phyloP scores from a whole-genome alignment of 2,888 invertebrate genomes.

The Lumbricus terrestris region DNA sequence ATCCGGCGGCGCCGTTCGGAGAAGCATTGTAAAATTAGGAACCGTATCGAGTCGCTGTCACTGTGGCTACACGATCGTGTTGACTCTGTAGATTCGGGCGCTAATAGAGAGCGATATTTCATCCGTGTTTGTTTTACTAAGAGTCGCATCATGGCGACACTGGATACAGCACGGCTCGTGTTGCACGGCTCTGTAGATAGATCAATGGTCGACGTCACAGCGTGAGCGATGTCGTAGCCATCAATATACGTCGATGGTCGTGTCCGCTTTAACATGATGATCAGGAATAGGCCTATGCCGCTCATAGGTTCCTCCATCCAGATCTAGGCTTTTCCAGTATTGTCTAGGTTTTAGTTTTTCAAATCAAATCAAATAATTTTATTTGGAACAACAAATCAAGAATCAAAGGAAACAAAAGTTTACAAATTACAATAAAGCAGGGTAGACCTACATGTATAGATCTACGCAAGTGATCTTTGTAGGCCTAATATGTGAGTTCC shows the following conservation, averaged over 20 bases:
- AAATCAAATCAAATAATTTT: no score
- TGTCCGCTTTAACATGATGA: neutral
- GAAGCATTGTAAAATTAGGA: neutral
- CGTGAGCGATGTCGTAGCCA: neutral
- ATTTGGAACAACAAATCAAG: no score
- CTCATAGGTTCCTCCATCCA: no score
- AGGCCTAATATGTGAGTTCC: no score
- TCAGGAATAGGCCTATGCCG: neutral
- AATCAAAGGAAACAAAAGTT: no score
- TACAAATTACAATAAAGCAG: no score
- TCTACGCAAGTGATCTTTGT: no score
- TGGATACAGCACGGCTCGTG: neutral
- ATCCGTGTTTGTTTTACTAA: neutral
- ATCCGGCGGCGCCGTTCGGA: neutral
- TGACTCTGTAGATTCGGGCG: neutral
- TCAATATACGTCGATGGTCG: no score
- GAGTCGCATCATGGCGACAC: neutral
- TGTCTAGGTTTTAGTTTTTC: no score
- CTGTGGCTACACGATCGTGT: neutral
- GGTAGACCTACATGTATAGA: no score
- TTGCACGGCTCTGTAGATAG: neutral
- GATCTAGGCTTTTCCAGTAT: no score
- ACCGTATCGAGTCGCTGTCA: neutral
- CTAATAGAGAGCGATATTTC: slow-evolving; percentile 3
- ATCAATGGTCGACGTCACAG: neutral